Percentiles rank a stretch among this genome's conserved stretches.
Evolutionary conservation across 2,888 invertebrate genomes (phyloP).

Genomic region (Prenolepis imparis): DNA sequence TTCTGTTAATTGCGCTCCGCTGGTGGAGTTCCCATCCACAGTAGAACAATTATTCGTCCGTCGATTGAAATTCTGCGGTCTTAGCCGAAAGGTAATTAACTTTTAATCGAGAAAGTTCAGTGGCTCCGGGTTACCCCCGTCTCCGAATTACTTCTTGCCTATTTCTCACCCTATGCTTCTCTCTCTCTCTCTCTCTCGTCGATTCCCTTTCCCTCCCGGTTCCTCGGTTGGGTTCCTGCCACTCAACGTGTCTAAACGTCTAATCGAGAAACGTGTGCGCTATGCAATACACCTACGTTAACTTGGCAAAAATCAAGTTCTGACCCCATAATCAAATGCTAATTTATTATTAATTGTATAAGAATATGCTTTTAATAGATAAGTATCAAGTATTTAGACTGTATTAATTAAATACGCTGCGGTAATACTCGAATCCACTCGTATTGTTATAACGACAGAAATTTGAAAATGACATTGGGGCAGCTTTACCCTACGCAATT

Average conservation of each 20-base stretch:
- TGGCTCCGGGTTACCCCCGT: slow-evolving; percentile 72
- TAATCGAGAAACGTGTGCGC: slow-evolving; percentile 60
- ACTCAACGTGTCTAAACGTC: slow-evolving; percentile 81
- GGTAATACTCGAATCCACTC: neutral
- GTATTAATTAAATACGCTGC: neutral
- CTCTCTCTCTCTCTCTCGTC: slow-evolving; percentile 55
- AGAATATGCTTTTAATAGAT: neutral
- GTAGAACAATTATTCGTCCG: slow-evolving; percentile 80
- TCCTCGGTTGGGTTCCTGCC: slow-evolving; percentile 69
- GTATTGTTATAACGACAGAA: neutral
- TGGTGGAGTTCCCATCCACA: slow-evolving; percentile 68
- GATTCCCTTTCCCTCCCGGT: slow-evolving; percentile 56
- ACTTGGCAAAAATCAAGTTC: neutral
- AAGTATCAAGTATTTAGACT: too few relatives aligned
- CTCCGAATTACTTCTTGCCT: slow-evolving; percentile 67
- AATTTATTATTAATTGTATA: neutral
- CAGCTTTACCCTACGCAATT: neutral
- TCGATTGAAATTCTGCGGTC: slow-evolving; percentile 83
- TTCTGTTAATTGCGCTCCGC: slow-evolving; percentile 74
- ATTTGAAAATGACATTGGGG: neutral
- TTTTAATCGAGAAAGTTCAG: slow-evolving; percentile 84
- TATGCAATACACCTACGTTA: slow-evolving; percentile 27
- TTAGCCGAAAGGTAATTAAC: slow-evolving; percentile 83
- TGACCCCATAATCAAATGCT: neutral
- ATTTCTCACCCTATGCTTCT: slow-evolving; percentile 54